phyloP scores from a whole-genome alignment of 2,113 vertebrate genomes.

The Macquaria ambigua region DNA sequence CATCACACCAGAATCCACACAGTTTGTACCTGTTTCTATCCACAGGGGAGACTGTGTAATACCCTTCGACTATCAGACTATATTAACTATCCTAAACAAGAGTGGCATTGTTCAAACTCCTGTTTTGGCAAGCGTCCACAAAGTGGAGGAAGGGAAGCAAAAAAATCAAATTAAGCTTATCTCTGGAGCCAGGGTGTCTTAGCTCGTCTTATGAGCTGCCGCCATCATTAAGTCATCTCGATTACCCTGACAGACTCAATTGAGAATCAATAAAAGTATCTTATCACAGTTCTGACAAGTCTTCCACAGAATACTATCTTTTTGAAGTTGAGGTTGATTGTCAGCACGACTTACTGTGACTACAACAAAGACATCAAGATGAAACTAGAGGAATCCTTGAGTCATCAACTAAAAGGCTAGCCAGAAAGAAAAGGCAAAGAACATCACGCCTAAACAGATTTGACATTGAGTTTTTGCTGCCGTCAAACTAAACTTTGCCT shows the following conservation, averaged over 20 bases:
- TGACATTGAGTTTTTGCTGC: conserved; percentile 32
- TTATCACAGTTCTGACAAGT: not conserved
- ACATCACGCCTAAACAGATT: conserved; percentile 36
- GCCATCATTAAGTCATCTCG: conserved; percentile 1
- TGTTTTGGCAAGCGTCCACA: conserved; percentile 24
- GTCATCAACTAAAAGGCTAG: conserved; percentile 28
- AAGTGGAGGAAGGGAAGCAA: not conserved
- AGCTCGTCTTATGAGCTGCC: conserved; percentile 21
- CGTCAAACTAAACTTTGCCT: conserved; percentile 33
- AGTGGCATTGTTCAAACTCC: conserved; percentile 23
- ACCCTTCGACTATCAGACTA: not conserved
- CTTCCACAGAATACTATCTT: not conserved
- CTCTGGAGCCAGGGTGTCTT: conserved; percentile 13
- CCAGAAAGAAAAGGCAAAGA: conserved; percentile 30
- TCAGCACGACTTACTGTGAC: conserved; percentile 1
- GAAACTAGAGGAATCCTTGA: conserved; percentile 19
- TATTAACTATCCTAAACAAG: conserved; percentile 35
- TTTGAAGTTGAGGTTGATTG: not conserved
- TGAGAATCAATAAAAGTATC: conserved; percentile 27
- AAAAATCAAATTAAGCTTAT: conserved; percentile 41
- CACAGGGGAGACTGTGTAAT: not conserved
- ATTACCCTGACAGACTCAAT: conserved; percentile 7
- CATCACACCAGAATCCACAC: not conserved
- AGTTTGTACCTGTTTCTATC: conserved; percentile 52
- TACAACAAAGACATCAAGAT: conserved; percentile 23